Evolutionary conservation across 2,113 vertebrate species (phyloP).

Genomic region (Spheniscus mendiculus): DNA sequence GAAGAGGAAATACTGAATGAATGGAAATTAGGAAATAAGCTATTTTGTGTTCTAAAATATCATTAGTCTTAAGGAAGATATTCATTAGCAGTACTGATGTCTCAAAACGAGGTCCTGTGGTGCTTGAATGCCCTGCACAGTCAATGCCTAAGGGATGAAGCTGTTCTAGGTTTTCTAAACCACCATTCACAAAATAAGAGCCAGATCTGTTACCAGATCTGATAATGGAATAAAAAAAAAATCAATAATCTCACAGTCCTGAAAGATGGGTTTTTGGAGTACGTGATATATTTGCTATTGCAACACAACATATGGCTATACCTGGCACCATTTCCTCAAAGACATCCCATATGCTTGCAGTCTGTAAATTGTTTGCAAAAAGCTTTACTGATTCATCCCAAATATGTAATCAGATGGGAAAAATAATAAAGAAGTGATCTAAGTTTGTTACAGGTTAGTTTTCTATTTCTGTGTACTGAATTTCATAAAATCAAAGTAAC

Average conservation of each 20-base stretch:
- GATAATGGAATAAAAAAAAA: neutral
- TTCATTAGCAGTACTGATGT: neutral
- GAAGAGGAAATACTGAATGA: neutral
- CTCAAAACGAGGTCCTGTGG: neutral
- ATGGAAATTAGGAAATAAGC: neutral
- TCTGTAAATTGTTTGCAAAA: slow-evolving; percentile 14
- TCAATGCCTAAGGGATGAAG: neutral
- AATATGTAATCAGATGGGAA: neutral
- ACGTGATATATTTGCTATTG: neutral
- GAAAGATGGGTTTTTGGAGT: neutral
- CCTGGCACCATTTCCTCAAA: slow-evolving; percentile 25
- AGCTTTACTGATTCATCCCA: neutral
- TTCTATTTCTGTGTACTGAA: neutral
- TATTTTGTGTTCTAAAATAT: neutral
- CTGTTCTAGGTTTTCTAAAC: neutral
- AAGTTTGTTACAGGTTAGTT: neutral
- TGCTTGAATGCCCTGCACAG: neutral
- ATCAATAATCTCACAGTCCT: neutral
- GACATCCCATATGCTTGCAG: slow-evolving; percentile 12
- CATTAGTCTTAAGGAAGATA: neutral
- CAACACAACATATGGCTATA: neutral
- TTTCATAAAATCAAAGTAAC: neutral
- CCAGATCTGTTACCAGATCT: neutral
- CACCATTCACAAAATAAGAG: neutral
- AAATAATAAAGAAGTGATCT: neutral